A percentile compares a stretch with the other conserved stretches of the same genome.
phyloP scores from a whole-genome alignment of 2,888 invertebrate genomes.

The Perizoma affinitatum region DNA sequence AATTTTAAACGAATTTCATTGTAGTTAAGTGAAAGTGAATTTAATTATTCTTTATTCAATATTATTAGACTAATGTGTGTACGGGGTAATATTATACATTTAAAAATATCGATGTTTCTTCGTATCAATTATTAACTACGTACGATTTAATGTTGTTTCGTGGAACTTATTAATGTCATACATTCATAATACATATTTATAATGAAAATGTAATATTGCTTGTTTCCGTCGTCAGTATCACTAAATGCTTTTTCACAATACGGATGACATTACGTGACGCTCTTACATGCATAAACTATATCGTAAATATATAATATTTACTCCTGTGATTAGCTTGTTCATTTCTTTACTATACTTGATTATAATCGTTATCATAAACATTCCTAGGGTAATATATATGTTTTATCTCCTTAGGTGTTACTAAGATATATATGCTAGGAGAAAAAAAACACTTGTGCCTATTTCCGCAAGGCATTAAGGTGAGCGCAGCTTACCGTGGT shows the following conservation, averaged over 20 bases:
- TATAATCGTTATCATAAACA: slow-evolving; percentile 74
- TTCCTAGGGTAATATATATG: slow-evolving; percentile 65
- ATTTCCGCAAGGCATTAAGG: slow-evolving; percentile 61
- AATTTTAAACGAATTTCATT: slow-evolving; percentile 70
- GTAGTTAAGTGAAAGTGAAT: slow-evolving; percentile 72
- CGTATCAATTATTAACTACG: slow-evolving; percentile 57
- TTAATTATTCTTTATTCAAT: slow-evolving; percentile 64
- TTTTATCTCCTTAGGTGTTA: slow-evolving; percentile 59
- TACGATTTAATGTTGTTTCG: slow-evolving; percentile 68
- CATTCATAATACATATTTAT: slow-evolving; percentile 44
- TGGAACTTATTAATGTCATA: slow-evolving; percentile 53
- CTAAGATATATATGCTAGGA: slow-evolving; percentile 48
- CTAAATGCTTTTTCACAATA: slow-evolving; percentile 35
- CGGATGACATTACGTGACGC: slow-evolving; percentile 54
- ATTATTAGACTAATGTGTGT: slow-evolving; percentile 61
- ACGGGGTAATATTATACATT: slow-evolving; percentile 60
- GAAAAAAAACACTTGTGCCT: slow-evolving; percentile 66
- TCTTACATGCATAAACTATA: slow-evolving; percentile 61
- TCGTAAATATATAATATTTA: slow-evolving; percentile 78
- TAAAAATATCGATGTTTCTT: slow-evolving; percentile 69
- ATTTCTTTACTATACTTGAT: slow-evolving; percentile 66
- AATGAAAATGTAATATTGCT: slow-evolving; percentile 53
- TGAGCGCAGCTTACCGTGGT: slow-evolving; percentile 71
- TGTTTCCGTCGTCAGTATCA: slow-evolving; percentile 36
- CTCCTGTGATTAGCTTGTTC: slow-evolving; percentile 78